phyloP scores from a whole-genome alignment of 2,113 vertebrate species.

The Benitochromis conjunctus region DNA sequence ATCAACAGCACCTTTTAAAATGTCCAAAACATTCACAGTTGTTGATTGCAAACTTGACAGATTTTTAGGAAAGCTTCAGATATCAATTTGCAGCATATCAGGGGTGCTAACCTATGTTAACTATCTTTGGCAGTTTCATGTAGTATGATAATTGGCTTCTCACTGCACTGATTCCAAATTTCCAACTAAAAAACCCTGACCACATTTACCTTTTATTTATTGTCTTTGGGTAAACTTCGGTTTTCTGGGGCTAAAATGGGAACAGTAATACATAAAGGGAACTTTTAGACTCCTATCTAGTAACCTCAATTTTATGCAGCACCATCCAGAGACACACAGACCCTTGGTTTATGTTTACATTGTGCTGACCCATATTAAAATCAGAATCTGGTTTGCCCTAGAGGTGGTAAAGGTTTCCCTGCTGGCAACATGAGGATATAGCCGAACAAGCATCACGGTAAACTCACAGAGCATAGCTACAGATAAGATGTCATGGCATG shows the following conservation, averaged over 20 bases:
- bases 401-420: background rate
- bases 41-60: accelerated
- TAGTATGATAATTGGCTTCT: background rate
- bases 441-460: background rate
- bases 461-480: background rate
- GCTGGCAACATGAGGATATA: background rate
- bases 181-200: background rate
- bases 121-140: background rate
- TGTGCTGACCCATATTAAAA: background rate
- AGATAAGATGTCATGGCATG: background rate
- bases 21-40: background rate
- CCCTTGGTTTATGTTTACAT: background rate
- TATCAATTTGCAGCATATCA: background rate
- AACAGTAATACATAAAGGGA: background rate
- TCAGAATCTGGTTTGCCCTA: background rate
- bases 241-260: background rate
- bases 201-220: background rate
- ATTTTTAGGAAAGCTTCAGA: background rate
- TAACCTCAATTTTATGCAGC: background rate
- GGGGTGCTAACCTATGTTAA: background rate
- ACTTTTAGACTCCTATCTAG: background rate
- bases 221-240: background rate
- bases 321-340: background rate
- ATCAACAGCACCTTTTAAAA: background rate
- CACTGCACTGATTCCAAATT: background rate